Evolutionary conservation across 2,888 invertebrate species (phyloP).

Genomic region (Acrobasis repandana): DNA sequence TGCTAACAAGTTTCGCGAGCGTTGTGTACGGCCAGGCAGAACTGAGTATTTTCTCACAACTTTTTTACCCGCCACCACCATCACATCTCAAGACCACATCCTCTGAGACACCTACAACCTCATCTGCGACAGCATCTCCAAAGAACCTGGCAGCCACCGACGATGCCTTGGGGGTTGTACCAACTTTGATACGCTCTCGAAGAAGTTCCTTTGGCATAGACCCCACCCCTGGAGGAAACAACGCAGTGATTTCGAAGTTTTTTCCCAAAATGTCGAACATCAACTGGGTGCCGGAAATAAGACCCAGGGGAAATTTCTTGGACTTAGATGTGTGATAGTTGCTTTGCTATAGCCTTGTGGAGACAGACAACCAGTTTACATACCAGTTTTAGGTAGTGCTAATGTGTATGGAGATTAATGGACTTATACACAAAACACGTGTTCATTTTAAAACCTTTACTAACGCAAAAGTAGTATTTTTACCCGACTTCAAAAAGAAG

Average conservation of each 20-base stretch:
- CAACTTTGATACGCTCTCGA: slow-evolving; percentile 20
- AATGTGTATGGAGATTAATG: background rate
- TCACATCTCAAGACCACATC: background rate
- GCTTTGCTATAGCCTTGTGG: background rate
- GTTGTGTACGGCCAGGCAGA: slow-evolving; percentile 34
- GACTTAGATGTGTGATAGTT: background rate
- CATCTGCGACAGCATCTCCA: background rate
- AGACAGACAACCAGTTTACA: background rate
- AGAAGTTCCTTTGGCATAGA: slow-evolving; percentile 38
- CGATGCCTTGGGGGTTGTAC: slow-evolving; percentile 2
- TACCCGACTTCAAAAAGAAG: too few relatives aligned
- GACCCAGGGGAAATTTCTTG: slow-evolving; percentile 24
- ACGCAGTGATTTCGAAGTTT: slow-evolving; percentile 26
- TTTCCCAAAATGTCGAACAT: slow-evolving; percentile 31
- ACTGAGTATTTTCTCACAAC: slow-evolving; percentile 33
- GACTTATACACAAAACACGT: too few relatives aligned
- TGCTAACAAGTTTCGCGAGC: slow-evolving; percentile 11
- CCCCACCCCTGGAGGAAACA: slow-evolving; percentile 32
- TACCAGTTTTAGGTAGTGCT: background rate
- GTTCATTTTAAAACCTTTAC: too few relatives aligned
- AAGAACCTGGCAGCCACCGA: background rate
- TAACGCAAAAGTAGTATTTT: too few relatives aligned
- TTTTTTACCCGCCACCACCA: slow-evolving; percentile 33
- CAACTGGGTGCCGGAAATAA: slow-evolving; percentile 39
- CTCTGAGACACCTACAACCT: background rate